These are phyloP conservation scores for Neosilurus mollespiculum DNA, from an alignment of 2,797 vertebrate species.

Conservation along the genomic window DNA sequence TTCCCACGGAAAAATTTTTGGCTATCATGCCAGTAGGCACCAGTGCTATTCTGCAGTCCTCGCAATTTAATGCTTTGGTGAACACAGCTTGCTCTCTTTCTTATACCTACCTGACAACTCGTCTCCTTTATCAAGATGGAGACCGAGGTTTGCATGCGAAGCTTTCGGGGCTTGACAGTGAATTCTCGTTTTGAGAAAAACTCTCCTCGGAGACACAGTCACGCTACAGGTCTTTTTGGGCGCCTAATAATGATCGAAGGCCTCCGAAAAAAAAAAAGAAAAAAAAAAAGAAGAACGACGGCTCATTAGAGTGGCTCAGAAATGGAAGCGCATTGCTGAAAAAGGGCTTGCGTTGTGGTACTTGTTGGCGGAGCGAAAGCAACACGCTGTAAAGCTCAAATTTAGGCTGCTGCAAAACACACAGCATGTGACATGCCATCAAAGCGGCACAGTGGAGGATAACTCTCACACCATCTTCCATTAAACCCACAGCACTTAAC, in stretches of 20 bases:
- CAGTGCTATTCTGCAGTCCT: slow-evolving; percentile 34
- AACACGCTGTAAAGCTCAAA: background rate
- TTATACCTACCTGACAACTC: slow-evolving; percentile 32
- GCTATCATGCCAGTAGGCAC: slow-evolving; percentile 43
- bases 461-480: slow-evolving; percentile 28
- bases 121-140: slow-evolving; percentile 17
- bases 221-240: background rate
- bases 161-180: slow-evolving; percentile 14
- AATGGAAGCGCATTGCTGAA: background rate
- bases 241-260: slow-evolving; percentile 9
- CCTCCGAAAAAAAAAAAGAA: background rate
- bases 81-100: slow-evolving; percentile 35
- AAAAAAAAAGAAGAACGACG: background rate
- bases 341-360: background rate
- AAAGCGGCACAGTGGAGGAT: slow-evolving; percentile 17
- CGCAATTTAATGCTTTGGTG: slow-evolving; percentile 55
- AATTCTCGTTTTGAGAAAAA: slow-evolving; percentile 9
- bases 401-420: slow-evolving; percentile 18
- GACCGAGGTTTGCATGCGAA: background rate
- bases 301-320: background rate
- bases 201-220: background rate
- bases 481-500: slow-evolving; percentile 50
- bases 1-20: slow-evolving; percentile 42
- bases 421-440: background rate
- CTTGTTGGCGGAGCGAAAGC: background rate